Conservation (phyloP, 2,113 vertebrate genomes). For the Psilopogon haemacephalus region DNA sequence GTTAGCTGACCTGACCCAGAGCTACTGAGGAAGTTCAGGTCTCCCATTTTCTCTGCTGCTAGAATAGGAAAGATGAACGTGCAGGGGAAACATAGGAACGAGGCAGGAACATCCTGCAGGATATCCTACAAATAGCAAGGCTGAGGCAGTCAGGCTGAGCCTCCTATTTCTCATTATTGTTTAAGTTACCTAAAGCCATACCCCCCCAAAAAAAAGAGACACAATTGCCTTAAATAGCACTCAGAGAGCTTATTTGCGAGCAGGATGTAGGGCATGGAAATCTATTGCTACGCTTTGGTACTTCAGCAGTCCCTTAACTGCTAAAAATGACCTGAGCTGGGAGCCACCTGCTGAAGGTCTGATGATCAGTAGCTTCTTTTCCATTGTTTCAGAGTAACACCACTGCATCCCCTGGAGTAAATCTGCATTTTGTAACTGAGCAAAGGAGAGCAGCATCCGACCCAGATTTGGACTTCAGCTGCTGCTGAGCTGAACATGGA, state of each 20-base stretch:
- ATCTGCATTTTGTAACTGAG: not conserved
- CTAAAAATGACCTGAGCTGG: not conserved
- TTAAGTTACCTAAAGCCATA: not conserved
- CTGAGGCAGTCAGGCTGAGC: not conserved
- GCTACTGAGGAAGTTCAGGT: not conserved
- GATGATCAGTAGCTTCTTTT: not conserved
- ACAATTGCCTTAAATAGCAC: constrained; percentile 7
- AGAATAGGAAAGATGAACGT: not conserved
- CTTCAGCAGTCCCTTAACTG: not conserved
- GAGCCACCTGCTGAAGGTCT: not conserved
- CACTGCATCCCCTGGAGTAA: not conserved
- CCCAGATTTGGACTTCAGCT: not conserved
- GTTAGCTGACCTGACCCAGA: not conserved
- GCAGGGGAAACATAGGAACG: not conserved
- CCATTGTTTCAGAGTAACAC: not conserved
- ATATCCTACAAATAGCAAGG: not conserved
- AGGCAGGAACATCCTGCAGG: constrained; percentile 42
- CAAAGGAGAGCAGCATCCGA: not conserved
- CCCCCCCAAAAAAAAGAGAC: not conserved
- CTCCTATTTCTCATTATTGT: not conserved
- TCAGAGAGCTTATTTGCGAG: not conserved
- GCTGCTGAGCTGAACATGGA: not conserved
- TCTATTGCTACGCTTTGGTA: not conserved
- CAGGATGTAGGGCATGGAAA: not conserved
- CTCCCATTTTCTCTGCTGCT: not conserved